Evolutionary conservation across 2,113 vertebrate species (phyloP).

Genomic region (Pogona vitticeps): DNA sequence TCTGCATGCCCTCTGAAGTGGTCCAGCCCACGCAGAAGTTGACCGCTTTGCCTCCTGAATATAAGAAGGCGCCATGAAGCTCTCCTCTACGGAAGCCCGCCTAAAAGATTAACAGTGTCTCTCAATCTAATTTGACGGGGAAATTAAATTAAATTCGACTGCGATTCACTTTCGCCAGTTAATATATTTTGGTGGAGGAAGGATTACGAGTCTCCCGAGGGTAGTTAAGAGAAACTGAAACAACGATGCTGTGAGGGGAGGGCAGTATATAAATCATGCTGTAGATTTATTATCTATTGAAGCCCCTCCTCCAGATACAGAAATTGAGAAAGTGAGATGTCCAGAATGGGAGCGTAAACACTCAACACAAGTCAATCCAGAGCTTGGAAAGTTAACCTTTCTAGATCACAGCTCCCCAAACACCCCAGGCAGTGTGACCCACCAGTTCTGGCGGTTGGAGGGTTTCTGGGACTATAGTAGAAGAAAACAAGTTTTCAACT

Average conservation of each 20-base stretch:
- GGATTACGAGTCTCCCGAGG: conserved; percentile 83
- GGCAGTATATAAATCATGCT: background rate
- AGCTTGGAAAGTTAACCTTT: no score
- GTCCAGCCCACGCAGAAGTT: background rate
- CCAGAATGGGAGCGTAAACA: background rate
- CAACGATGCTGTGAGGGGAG: background rate
- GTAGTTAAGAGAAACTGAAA: conserved; percentile 41
- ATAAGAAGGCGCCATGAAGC: conserved; percentile 9
- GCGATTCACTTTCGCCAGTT: conserved; percentile 80
- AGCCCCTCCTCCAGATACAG: background rate
- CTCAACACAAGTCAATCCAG: background rate
- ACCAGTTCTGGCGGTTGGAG: no score
- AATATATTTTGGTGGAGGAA: conserved; percentile 83
- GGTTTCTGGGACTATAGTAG: no score
- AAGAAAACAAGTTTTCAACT: no score
- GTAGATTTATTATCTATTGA: background rate
- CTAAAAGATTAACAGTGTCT: conserved; percentile 71
- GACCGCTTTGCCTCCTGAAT: background rate
- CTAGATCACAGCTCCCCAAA: no score
- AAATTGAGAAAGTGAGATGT: background rate
- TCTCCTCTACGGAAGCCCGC: conserved; percentile 75
- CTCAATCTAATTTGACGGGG: conserved; percentile 83
- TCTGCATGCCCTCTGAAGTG: background rate
- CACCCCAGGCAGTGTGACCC: no score
- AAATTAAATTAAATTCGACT: conserved; percentile 85